phyloP scores from a whole-genome alignment of 1,140 invertebrate species.

The Bradysia coprophila region DNA sequence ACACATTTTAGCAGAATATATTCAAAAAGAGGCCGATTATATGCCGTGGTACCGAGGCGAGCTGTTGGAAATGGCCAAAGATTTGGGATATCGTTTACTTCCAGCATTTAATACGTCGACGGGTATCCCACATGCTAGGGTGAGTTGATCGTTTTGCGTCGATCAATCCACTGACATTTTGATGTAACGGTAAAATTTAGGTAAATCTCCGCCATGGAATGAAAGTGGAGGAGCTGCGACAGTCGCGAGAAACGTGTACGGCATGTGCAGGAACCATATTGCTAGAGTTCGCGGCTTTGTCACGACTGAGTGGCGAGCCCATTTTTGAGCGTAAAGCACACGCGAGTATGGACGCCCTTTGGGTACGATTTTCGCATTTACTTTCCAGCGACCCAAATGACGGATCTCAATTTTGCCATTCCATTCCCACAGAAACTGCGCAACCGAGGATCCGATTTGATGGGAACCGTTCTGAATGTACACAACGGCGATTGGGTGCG shows the following conservation, averaged over 20 bases:
- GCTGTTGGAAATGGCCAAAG: slow-evolving; percentile 75
- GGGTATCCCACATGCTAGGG: slow-evolving; percentile 89
- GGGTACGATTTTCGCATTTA: too few relatives aligned
- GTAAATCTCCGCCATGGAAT: slow-evolving; percentile 82
- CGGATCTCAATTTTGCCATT: too few relatives aligned
- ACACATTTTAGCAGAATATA: slow-evolving; percentile 73
- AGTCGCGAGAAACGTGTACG: slow-evolving; percentile 81
- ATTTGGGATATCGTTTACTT: slow-evolving; percentile 77
- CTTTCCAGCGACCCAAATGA: too few relatives aligned
- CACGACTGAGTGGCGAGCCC: slow-evolving; percentile 75
- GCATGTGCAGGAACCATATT: slow-evolving; percentile 98
- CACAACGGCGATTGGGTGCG: slow-evolving; percentile 94
- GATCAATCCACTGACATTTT: too few relatives aligned
- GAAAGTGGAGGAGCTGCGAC: slow-evolving; percentile 50
- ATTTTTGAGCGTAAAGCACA: slow-evolving; percentile 92
- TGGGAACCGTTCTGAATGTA: slow-evolving; percentile 90
- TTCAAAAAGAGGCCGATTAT: slow-evolving; percentile 48
- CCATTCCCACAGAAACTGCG: too few relatives aligned
- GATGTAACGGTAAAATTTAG: too few relatives aligned
- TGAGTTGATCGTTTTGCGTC: too few relatives aligned
- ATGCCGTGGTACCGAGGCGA: slow-evolving; percentile 88
- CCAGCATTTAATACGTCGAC: slow-evolving; percentile 96
- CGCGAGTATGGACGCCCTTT: slow-evolving; percentile 91
- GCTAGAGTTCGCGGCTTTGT: slow-evolving; percentile 90
- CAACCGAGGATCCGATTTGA: slow-evolving; percentile 78